Evolutionary conservation across 2,797 vertebrate species (phyloP).

Genomic region (Anguilla anguilla): DNA sequence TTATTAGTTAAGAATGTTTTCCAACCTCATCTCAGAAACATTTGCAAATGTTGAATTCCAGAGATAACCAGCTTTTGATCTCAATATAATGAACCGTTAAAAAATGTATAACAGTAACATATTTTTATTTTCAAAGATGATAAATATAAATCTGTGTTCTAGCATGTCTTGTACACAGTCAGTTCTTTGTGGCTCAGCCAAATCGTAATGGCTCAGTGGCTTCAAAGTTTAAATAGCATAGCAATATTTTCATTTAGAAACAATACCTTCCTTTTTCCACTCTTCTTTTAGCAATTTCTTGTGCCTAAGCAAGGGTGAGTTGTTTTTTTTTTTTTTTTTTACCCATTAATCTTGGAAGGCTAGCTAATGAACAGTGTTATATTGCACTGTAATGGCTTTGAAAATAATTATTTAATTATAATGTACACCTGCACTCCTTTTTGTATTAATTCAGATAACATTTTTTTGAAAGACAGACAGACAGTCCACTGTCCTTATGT

Average conservation of each 20-base stretch:
- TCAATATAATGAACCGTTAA: not conserved
- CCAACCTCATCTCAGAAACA: not conserved
- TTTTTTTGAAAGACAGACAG: too few relatives aligned
- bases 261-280: too few relatives aligned
- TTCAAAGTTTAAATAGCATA: not conserved
- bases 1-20: not conserved
- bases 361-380: not conserved
- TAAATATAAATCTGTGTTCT: not conserved
- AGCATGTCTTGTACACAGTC: not conserved
- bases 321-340: not conserved
- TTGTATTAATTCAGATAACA: too few relatives aligned
- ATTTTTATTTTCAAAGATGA: not conserved
- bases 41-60: not conserved
- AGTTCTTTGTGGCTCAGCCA: not conserved
- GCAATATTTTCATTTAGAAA: not conserved
- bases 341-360: not conserved
- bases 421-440: not conserved
- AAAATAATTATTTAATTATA: not conserved
- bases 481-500: not conserved
- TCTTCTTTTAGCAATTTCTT: not conserved
- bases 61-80: not conserved
- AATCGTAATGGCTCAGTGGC: not conserved
- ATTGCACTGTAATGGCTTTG: not conserved
- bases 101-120: not conserved
- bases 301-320: not conserved